Conservation (phyloP, 2,888 invertebrate genomes). For the Agapostemon virescens region DNA sequence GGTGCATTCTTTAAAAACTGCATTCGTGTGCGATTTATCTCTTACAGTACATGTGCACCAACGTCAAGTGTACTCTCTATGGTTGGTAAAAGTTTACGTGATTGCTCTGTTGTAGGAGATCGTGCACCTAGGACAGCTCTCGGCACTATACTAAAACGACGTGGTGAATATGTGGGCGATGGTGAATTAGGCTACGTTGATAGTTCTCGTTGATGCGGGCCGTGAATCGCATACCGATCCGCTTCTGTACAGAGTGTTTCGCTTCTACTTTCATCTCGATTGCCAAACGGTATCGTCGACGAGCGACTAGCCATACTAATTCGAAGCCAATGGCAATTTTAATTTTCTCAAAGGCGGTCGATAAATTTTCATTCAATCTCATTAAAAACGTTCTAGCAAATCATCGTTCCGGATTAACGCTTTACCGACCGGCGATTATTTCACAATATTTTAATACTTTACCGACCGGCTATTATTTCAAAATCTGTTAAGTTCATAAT, state of each 20-base stretch:
- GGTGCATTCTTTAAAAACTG: slow-evolving; percentile 31
- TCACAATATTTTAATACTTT: too few relatives aligned
- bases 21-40: slow-evolving; percentile 32
- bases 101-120: slow-evolving; percentile 40
- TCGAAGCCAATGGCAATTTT: not conserved
- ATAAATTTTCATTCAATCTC: not conserved
- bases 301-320: not conserved
- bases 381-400: too few relatives aligned
- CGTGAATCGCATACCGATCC: not conserved
- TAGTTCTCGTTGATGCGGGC: not conserved
- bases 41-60: slow-evolving; percentile 28
- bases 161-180: not conserved
- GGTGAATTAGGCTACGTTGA: not conserved
- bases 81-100: slow-evolving; percentile 3
- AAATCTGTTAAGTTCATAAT: too few relatives aligned
- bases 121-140: slow-evolving; percentile 65
- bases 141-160: slow-evolving; percentile 62
- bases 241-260: not conserved
- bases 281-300: not conserved
- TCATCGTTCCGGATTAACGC: too few relatives aligned
- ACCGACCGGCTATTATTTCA: too few relatives aligned
- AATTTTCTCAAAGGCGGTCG: not conserved
- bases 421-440: too few relatives aligned
- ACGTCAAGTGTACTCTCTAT: slow-evolving; percentile 28
- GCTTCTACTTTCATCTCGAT: not conserved